Percentiles rank a stretch among this genome's conserved stretches.
These are phyloP conservation scores for Conus betulinus DNA, from an alignment of 1,140 invertebrate species.

Conservation along the genomic window DNA sequence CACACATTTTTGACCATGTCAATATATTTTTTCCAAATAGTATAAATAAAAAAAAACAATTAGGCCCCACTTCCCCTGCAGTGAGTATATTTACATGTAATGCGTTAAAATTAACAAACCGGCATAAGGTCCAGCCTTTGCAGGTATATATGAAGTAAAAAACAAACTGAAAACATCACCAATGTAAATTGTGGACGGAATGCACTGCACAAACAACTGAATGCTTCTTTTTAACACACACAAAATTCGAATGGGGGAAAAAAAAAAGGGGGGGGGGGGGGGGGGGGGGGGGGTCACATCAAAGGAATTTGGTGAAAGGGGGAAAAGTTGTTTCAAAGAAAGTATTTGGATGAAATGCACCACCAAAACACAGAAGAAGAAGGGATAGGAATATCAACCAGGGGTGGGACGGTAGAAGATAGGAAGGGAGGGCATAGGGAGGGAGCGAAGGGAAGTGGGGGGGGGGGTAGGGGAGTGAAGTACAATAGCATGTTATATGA, in stretches of 20 bases:
- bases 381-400: too few relatives aligned
- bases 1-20: too few relatives aligned
- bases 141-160: background rate
- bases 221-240: background rate
- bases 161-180: background rate
- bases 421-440: too few relatives aligned
- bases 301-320: background rate
- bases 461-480: too few relatives aligned
- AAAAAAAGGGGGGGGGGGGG: too few relatives aligned
- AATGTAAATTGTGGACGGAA: background rate
- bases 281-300: background rate
- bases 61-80: background rate
- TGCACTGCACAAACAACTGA: background rate
- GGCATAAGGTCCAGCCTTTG: background rate
- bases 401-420: too few relatives aligned
- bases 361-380: too few relatives aligned
- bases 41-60: background rate
- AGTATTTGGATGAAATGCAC: too few relatives aligned
- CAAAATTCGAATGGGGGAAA: background rate
- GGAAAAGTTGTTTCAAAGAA: background rate
- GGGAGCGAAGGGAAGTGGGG: too few relatives aligned
- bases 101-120: too few relatives aligned
- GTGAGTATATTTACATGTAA: background rate
- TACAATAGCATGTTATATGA: too few relatives aligned
- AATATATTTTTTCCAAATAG: too few relatives aligned